Base-by-base conservation (phyloP, 2,888 invertebrate genomes). In the Cosmopolites sordidus region DNA sequence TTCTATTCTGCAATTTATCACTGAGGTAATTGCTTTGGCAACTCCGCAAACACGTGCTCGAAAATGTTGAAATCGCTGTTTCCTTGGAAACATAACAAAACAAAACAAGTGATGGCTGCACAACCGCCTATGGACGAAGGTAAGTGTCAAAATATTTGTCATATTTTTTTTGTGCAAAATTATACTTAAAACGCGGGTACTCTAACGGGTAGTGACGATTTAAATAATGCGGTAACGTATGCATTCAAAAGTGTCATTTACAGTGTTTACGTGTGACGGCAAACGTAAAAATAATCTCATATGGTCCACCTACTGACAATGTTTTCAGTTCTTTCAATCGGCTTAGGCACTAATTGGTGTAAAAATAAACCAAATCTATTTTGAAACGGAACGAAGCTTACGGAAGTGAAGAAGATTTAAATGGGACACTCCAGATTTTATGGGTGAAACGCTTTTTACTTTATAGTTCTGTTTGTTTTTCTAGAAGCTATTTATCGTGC, bases 81-180 rank as follows among this genome's bases (percentile, higher is more conserved):
- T 66, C 71, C 72, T 70, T 72, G 72, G 72, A 70, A 69, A 73
- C 71, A 72, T 70, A 70, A 69, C 68, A 71, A 71, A 69, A 69
- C 64, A 62, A 62, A 64, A 63, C 62, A 67, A 64, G 68, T 66
- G 64, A 66, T 68, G 63, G 67, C 68, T 60, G 67, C 68, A 61
- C 68, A 67, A 64, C 61, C 65, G 63, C 67, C 66, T 61, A 69
- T 70, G 70, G 69, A 69, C 53, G 67, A 66, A 65, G 70, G 71
- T 71, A 59, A 62, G 64, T 65, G 59, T 54, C 60, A 58, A 58
- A 48, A 16, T 43, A 16, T 51, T 57, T 50, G 54, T 51, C 53
- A 46, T 42, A 44, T 22, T 51, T 57, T 50, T 54, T 54, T 51
- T 14, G n/a, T 43, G 30, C 17, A 9, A 30, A 50, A 54, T 39